Evolutionary conservation across 2,797 vertebrate genomes (phyloP).

Genomic region (Lemur catta): DNA sequence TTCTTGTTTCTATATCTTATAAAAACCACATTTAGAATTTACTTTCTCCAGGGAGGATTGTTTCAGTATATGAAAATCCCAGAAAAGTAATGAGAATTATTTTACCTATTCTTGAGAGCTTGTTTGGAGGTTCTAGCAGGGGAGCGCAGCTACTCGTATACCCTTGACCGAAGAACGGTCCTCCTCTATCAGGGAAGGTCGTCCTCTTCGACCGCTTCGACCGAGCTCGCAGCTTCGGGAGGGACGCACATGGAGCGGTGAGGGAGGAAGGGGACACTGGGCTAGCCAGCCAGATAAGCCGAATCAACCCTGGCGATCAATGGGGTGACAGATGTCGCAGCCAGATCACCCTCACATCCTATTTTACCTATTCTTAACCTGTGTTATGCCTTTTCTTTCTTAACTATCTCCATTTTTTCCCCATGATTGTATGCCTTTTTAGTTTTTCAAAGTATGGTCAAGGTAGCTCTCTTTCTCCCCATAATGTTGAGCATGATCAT

Average conservation of each 20-base stretch:
- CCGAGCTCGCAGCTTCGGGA: too few relatives aligned
- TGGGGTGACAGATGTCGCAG: too few relatives aligned
- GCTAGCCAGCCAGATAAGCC: too few relatives aligned
- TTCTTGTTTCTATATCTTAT: neutral
- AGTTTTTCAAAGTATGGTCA: neutral
- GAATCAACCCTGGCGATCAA: too few relatives aligned
- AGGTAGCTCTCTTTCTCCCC: neutral
- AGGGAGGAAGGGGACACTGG: too few relatives aligned
- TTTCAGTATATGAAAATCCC: neutral
- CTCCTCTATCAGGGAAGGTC: too few relatives aligned
- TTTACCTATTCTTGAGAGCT: neutral
- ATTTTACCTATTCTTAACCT: neutral
- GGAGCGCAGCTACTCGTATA: too few relatives aligned
- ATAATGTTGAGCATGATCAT: neutral
- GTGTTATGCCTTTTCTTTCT: neutral
- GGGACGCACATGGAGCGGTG: too few relatives aligned
- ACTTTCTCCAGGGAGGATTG: neutral
- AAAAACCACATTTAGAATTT: slow-evolving; percentile 12
- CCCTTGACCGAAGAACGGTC: too few relatives aligned
- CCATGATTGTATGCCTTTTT: neutral
- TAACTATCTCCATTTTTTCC: neutral
- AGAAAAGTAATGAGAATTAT: neutral
- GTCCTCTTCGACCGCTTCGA: too few relatives aligned
- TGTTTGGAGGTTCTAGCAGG: too few relatives aligned
- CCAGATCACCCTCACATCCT: too few relatives aligned